Base-by-base conservation (phyloP, 1,140 invertebrate species). In the Heterodera schachtii region DNA sequence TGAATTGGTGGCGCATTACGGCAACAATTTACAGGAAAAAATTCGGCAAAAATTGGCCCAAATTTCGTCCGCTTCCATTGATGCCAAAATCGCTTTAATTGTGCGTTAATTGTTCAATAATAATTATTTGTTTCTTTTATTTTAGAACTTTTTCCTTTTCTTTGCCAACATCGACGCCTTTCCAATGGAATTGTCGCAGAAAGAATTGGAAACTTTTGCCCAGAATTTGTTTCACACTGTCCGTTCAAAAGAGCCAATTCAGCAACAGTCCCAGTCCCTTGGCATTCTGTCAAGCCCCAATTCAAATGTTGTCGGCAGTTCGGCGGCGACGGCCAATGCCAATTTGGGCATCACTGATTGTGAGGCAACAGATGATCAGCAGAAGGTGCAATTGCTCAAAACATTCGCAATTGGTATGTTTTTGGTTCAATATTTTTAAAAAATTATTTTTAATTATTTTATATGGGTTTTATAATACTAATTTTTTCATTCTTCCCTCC, bases 51-150 rank as follows among this genome's bases (percentile, higher is more conserved):
- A 41, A 73, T 82, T 82, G 31, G 57, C 21, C 44, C 21, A 81
- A n/a, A 82, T 82, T 66, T 21, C 44, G 21, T 43, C 52, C 9
- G 21, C 43, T 71, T 78, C 77, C 21, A 13, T 44, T 44, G 70
- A 78, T 43, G 31, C 64, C 47, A 78, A 78, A 78, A 69, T 78
- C 43, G 77, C 77, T 64, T 47, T 49, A 70, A 78, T 78, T 69
- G 77, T 78, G 70, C 5, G 21, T 75, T 78, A 43, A 5, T 78
- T 57, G 44, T 78, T 64, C 0, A 49, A 7, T 69, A 43, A 47
- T 19, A 64, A 66, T 16, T 19, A 41, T 78, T 21, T 21, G 3
- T 1, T 66, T 64, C 8, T 0, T n/a, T 31, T 19, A 21, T 78
- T 49, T 69, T 16, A 78, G 77, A 47, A 78, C 13, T 70, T 78